Conservation (phyloP, 2,797 vertebrate genomes). For the Lates japonicus region DNA sequence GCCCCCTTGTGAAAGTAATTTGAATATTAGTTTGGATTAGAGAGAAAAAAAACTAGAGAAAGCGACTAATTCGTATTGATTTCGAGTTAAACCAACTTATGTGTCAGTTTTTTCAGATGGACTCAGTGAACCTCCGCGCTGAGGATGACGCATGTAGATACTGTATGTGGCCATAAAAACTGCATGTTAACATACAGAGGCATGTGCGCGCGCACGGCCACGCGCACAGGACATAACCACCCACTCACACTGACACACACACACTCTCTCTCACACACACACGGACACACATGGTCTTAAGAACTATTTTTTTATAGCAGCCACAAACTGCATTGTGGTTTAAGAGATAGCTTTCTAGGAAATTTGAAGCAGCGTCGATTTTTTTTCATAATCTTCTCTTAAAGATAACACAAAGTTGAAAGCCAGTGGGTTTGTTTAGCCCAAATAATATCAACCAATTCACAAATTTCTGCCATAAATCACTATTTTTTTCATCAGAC, state of each 20-base stretch:
- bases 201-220: background rate
- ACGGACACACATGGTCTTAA: slow-evolving; percentile 35
- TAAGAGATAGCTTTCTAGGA: slow-evolving; percentile 93
- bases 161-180: slow-evolving; percentile 31
- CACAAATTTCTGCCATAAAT: slow-evolving; percentile 22
- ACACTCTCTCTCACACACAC: background rate
- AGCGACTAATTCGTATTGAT: background rate
- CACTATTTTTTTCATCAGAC: background rate
- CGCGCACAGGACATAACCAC: slow-evolving; percentile 30
- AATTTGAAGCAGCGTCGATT: slow-evolving; percentile 76
- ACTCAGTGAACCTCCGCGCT: slow-evolving; percentile 35
- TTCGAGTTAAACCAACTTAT: slow-evolving; percentile 2
- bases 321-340: slow-evolving; percentile 80
- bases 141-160: slow-evolving; percentile 40
- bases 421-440: slow-evolving; percentile 26
- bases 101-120: background rate
- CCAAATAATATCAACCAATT: slow-evolving; percentile 15
- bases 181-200: slow-evolving; percentile 41
- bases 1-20: slow-evolving; percentile 32
- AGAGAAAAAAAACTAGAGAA: background rate
- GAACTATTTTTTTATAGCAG: slow-evolving; percentile 71
- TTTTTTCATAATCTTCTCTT: slow-evolving; percentile 55
- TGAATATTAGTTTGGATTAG: slow-evolving; percentile 21
- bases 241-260: background rate
- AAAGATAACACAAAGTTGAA: slow-evolving; percentile 74